Evolutionary conservation across 2,113 vertebrate species (phyloP).

Genomic region (Planiliza haematocheilus): DNA sequence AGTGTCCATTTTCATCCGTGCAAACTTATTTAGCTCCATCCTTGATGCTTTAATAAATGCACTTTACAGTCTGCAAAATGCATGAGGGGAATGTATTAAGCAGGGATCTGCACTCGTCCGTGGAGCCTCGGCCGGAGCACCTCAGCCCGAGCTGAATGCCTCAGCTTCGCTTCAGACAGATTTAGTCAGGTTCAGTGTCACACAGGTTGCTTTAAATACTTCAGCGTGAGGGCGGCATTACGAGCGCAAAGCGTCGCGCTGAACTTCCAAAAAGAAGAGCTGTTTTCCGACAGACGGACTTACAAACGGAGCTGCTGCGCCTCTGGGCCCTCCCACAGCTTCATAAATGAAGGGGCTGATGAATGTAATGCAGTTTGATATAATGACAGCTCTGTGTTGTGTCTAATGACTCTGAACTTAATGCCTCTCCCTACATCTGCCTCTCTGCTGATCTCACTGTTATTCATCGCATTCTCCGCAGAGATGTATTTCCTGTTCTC

Average conservation of each 20-base stretch:
- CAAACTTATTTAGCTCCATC: constrained; percentile 45
- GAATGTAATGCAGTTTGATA: constrained; percentile 54
- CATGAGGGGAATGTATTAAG: constrained; percentile 55
- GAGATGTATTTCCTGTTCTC: constrained; percentile 47
- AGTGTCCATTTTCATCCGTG: constrained; percentile 29
- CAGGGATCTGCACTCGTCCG: constrained; percentile 47
- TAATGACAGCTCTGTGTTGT: constrained; percentile 56
- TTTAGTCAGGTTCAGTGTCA: constrained; percentile 70
- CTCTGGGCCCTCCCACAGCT: constrained; percentile 48
- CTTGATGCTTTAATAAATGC: constrained; percentile 41
- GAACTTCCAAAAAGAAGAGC: constrained; percentile 41
- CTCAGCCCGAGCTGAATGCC: constrained; percentile 33
- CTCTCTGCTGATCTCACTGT: constrained; percentile 33
- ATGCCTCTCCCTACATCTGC: constrained; percentile 48
- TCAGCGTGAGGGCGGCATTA: constrained; percentile 19
- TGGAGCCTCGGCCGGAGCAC: constrained; percentile 18
- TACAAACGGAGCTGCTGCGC: constrained; percentile 34
- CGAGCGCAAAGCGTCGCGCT: constrained; percentile 33
- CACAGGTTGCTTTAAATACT: constrained; percentile 69
- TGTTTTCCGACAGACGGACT: neutral
- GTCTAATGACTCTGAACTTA: constrained; percentile 66
- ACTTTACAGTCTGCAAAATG: constrained; percentile 58
- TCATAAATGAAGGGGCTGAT: constrained; percentile 57
- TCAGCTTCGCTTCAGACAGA: constrained; percentile 60
- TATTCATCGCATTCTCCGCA: constrained; percentile 19